These are phyloP conservation scores for Coenonympha arcania DNA, from an alignment of 2,888 invertebrate genomes.

Conservation along the genomic window DNA sequence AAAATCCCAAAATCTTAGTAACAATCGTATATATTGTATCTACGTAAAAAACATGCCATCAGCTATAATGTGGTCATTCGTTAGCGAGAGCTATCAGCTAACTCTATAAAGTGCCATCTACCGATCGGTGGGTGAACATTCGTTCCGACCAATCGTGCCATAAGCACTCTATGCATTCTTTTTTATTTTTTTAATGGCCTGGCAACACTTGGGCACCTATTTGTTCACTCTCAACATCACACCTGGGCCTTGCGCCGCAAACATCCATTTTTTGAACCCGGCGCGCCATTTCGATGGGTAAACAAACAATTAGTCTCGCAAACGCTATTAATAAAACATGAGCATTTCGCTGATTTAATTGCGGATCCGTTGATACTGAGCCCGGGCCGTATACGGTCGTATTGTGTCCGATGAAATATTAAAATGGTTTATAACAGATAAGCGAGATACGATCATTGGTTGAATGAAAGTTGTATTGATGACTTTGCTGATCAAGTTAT, in stretches of 20 bases:
- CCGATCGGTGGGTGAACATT: no score
- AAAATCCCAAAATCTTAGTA: no score
- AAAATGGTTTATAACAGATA: slow-evolving; percentile 3
- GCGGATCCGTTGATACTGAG: slow-evolving; percentile 1
- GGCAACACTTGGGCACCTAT: no score
- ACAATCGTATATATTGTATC: no score
- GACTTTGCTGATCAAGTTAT: slow-evolving; percentile 10
- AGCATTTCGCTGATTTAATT: slow-evolving; percentile 20
- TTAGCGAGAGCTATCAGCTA: no score
- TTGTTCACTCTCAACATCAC: not conserved
- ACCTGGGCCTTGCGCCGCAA: slow-evolving; percentile 20
- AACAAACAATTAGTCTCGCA: slow-evolving; percentile 20
- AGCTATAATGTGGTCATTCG: no score
- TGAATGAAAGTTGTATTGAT: slow-evolving; percentile 8
- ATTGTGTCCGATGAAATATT: slow-evolving; percentile 1
- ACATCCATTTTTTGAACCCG: slow-evolving; percentile 26
- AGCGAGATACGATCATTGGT: not conserved
- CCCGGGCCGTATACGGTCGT: slow-evolving; percentile 6
- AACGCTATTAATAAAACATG: slow-evolving; percentile 20
- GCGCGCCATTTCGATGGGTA: slow-evolving; percentile 25
- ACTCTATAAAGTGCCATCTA: no score
- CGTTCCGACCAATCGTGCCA: no score
- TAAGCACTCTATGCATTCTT: no score
- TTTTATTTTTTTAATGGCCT: no score
- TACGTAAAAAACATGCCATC: no score